phyloP scores from a whole-genome alignment of 2,888 invertebrate species.

The Erebia palarica region DNA sequence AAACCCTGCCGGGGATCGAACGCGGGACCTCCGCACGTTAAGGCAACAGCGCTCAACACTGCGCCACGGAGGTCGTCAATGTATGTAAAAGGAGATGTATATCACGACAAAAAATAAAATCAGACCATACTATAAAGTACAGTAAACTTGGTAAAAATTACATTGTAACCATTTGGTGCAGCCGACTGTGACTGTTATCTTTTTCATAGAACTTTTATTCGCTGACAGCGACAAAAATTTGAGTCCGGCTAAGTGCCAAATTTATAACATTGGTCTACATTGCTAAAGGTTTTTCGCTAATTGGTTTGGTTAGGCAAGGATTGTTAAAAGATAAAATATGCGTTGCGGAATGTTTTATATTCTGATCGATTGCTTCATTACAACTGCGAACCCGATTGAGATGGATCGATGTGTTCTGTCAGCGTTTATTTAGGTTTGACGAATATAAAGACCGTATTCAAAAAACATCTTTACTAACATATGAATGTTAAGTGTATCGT shows the following conservation, averaged over 20 bases:
- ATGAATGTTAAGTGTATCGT: background rate
- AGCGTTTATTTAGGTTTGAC: background rate
- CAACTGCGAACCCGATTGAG: constrained; percentile 55
- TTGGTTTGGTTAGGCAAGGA: constrained; percentile 77
- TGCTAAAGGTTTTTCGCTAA: constrained; percentile 78
- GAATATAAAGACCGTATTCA: background rate
- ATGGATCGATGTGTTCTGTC: constrained; percentile 29
- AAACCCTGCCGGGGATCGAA: no score
- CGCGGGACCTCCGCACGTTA: no score
- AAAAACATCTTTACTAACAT: background rate
- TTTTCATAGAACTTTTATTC: constrained; percentile 66
- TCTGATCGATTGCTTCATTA: constrained; percentile 77
- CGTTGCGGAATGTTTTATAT: constrained; percentile 78
- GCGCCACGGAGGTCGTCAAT: no score
- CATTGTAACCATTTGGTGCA: constrained; percentile 70
- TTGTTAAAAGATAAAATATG: constrained; percentile 82
- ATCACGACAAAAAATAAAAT: background rate
- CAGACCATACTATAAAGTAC: background rate
- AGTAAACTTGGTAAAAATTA: constrained; percentile 46
- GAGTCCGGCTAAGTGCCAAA: constrained; percentile 82
- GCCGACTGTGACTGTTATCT: constrained; percentile 70
- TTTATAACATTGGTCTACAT: constrained; percentile 76
- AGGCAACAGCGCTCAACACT: no score
- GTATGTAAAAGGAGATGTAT: no score
- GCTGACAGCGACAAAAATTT: constrained; percentile 78